Conservation (phyloP, 2,888 invertebrate species). For the Eremobia ochroleuca region DNA sequence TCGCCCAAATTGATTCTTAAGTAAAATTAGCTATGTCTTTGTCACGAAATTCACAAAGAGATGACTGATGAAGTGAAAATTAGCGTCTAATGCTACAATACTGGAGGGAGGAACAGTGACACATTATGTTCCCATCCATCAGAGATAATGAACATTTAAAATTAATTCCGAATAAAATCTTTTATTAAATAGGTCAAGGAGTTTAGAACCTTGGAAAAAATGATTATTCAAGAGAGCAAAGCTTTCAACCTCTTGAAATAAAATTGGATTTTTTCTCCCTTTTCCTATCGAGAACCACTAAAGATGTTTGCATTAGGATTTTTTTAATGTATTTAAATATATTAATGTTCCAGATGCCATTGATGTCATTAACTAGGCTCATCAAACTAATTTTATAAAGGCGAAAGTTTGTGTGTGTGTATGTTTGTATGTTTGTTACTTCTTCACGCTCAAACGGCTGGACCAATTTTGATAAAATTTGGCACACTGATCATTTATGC, state of each 20-base stretch:
- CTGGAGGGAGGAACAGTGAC: not conserved
- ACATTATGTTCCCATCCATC: conserved; percentile 28
- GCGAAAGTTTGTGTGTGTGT: too few species aligned
- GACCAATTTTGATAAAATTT: too few species aligned
- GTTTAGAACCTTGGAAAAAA: conserved; percentile 8
- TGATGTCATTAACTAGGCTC: too few species aligned
- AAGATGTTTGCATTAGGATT: not conserved
- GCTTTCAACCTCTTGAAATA: conserved; percentile 14
- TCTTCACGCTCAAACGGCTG: too few species aligned
- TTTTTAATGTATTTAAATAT: not conserved
- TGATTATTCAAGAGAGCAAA: conserved; percentile 9
- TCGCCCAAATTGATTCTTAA: not conserved
- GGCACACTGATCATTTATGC: too few species aligned
- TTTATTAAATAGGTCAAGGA: conserved; percentile 9
- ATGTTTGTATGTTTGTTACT: too few species aligned
- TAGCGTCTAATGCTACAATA: conserved; percentile 6
- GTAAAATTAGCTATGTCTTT: not conserved
- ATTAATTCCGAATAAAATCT: conserved; percentile 1
- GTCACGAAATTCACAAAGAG: conserved; percentile 14
- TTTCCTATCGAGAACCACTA: not conserved
- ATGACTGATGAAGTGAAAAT: conserved; percentile 24
- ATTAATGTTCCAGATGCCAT: not conserved
- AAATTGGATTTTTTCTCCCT: not conserved
- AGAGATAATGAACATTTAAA: conserved; percentile 20
- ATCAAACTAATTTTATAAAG: too few species aligned